phyloP scores from a whole-genome alignment of 2,888 invertebrate genomes.

The Xestia ashworthii region DNA sequence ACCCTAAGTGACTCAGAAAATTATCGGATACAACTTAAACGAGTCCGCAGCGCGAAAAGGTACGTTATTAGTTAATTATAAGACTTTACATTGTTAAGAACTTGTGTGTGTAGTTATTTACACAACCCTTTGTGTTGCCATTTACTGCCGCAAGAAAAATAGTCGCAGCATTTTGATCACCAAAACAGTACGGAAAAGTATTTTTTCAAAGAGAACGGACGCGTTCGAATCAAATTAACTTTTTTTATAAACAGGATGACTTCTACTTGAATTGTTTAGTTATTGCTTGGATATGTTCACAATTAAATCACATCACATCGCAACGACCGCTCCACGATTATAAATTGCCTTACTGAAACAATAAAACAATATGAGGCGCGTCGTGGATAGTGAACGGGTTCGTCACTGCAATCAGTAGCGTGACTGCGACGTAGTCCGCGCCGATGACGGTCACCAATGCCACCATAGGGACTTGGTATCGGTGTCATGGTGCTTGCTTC shows the following conservation, averaged over 20 bases:
- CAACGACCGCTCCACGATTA: slow-evolving; percentile 83
- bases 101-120: slow-evolving; percentile 1
- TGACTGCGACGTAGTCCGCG: slow-evolving; percentile 70
- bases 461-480: slow-evolving; percentile 84
- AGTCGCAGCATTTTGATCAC: slow-evolving; percentile 72
- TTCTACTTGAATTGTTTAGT: slow-evolving; percentile 21
- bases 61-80: slow-evolving; percentile 7
- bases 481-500: slow-evolving; percentile 84
- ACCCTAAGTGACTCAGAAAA: slow-evolving; percentile 63
- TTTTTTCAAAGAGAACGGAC: slow-evolving; percentile 51
- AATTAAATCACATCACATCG: slow-evolving; percentile 71
- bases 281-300: slow-evolving; percentile 43
- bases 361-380: slow-evolving; percentile 79
- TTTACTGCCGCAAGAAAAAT: slow-evolving; percentile 73
- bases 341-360: slow-evolving; percentile 85
- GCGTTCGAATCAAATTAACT: slow-evolving; percentile 54
- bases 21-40: slow-evolving; percentile 21
- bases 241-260: slow-evolving; percentile 31
- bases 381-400: slow-evolving; percentile 82
- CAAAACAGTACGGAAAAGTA: slow-evolving; percentile 68
- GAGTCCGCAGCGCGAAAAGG: slow-evolving; percentile 25
- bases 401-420: slow-evolving; percentile 81
- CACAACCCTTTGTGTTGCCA: slow-evolving; percentile 65
- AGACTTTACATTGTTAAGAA: slow-evolving; percentile 33
- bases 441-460: slow-evolving; percentile 75